phyloP scores from a whole-genome alignment of 1,140 invertebrate genomes.

The Nomia melanderi region DNA sequence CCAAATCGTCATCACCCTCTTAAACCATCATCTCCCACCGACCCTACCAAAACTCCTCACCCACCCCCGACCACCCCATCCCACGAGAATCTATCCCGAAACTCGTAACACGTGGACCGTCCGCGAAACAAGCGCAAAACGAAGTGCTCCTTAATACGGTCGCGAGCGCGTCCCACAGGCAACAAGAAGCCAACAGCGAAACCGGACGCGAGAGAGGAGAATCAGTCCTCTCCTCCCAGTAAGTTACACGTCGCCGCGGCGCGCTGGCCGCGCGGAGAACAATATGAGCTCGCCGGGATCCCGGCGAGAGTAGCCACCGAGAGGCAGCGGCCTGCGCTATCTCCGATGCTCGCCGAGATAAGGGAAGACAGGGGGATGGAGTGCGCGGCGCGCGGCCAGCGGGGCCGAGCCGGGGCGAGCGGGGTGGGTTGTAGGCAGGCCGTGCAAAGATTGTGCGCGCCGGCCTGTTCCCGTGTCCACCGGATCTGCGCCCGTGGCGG shows the following conservation, averaged over 20 bases:
- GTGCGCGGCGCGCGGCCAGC: constrained; percentile 30
- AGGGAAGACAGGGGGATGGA: constrained; percentile 54
- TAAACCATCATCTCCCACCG: too few relatives aligned
- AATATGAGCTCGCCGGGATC: constrained; percentile 74
- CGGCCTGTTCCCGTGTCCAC: constrained; percentile 38
- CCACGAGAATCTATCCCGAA: too few relatives aligned
- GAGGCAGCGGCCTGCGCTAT: constrained; percentile 67
- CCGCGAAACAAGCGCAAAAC: constrained; percentile 11
- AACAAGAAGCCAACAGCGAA: neutral
- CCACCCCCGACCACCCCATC: too few relatives aligned
- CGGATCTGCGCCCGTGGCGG: constrained; percentile 25
- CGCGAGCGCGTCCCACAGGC: too few relatives aligned
- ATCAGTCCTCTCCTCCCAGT: constrained; percentile 32
- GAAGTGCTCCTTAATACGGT: neutral
- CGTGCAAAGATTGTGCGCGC: constrained; percentile 35
- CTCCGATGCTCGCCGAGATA: constrained; percentile 78
- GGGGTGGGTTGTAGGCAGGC: too few relatives aligned
- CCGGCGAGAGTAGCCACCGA: constrained; percentile 40
- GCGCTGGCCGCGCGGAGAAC: constrained; percentile 68
- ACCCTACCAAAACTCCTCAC: too few relatives aligned
- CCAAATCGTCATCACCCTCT: too few relatives aligned
- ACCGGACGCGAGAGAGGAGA: constrained; percentile 21
- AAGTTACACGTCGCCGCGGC: constrained; percentile 67
- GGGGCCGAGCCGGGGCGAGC: too few relatives aligned
- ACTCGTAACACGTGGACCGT: neutral